Evolutionary conservation across 2,888 invertebrate species (phyloP).

Genomic region (Alsophila aescularia): DNA sequence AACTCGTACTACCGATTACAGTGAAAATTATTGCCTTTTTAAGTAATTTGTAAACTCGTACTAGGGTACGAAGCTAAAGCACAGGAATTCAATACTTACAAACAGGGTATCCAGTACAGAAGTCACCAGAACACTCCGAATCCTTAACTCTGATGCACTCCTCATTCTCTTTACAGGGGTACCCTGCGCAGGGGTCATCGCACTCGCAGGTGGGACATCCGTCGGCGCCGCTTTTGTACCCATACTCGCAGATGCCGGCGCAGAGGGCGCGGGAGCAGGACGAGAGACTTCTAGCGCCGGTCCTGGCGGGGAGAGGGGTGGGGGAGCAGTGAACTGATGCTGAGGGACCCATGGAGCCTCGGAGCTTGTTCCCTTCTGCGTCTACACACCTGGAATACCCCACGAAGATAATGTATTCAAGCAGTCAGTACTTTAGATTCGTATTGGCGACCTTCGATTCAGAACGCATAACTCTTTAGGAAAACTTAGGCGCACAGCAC

Average conservation of each 20-base stretch:
- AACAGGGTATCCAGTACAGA: slow-evolving; percentile 91
- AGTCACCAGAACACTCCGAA: slow-evolving; percentile 84
- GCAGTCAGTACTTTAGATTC: background rate
- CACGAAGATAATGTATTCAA: too few species aligned
- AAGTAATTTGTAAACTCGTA: too few species aligned
- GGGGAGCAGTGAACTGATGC: slow-evolving; percentile 87
- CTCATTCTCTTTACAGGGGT: slow-evolving; percentile 87
- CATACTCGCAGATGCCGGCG: slow-evolving; percentile 93
- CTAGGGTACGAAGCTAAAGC: too few species aligned
- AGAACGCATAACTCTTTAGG: too few species aligned
- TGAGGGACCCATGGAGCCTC: slow-evolving; percentile 91
- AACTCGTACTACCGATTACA: too few species aligned
- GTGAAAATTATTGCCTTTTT: too few species aligned
- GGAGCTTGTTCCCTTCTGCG: slow-evolving; percentile 89
- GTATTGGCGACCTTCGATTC: too few species aligned
- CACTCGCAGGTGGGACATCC: slow-evolving; percentile 95
- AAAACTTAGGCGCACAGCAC: too few species aligned
- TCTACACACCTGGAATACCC: slow-evolving; percentile 87
- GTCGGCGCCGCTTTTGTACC: slow-evolving; percentile 87
- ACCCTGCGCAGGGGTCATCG: slow-evolving; percentile 93
- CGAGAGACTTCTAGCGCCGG: slow-evolving; percentile 80
- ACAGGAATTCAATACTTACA: slow-evolving; percentile 85
- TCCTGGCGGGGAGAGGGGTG: slow-evolving; percentile 61
- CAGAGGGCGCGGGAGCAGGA: slow-evolving; percentile 89
- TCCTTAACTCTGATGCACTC: slow-evolving; percentile 90